These are phyloP conservation scores for Andrena dorsata DNA, from an alignment of 2,888 invertebrate genomes.

Conservation along the genomic window DNA sequence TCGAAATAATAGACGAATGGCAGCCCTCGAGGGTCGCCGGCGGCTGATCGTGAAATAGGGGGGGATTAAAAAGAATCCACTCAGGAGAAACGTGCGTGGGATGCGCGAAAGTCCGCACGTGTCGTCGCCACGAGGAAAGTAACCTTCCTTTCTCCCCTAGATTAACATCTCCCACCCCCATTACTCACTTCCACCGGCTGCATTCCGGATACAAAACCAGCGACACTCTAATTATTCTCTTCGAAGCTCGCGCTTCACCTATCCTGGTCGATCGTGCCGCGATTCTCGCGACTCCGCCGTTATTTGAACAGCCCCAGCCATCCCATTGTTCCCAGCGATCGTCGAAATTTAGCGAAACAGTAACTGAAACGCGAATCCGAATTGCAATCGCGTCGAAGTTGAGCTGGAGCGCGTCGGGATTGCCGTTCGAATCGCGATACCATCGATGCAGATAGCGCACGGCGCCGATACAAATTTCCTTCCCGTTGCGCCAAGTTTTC, in stretches of 20 bases:
- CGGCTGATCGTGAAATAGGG: constrained; percentile 36
- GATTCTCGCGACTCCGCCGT: not conserved
- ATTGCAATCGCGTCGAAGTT: constrained; percentile 35
- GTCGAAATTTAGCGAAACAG: constrained; percentile 4
- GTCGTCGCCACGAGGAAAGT: constrained; percentile 16
- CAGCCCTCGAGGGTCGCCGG: constrained; percentile 12
- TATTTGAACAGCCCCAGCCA: not conserved
- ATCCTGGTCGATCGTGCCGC: not conserved
- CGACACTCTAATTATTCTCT: not conserved
- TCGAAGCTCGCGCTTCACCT: not conserved
- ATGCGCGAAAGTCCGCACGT: constrained; percentile 36
- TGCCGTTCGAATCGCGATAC: constrained; percentile 39
- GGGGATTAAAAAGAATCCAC: constrained; percentile 36
- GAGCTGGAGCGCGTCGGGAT: constrained; percentile 33
- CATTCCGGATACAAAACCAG: not conserved
- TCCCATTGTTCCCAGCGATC: constrained; percentile 4
- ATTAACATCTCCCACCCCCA: not conserved
- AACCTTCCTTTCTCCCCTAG: not conserved
- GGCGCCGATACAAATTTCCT: constrained; percentile 33
- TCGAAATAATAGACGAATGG: constrained; percentile 13
- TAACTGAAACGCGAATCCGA: not conserved
- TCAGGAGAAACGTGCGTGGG: constrained; percentile 28
- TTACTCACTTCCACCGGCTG: constrained; percentile 2
- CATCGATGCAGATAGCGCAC: constrained; percentile 37
- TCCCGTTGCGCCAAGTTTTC: constrained; percentile 9